Evolutionary conservation across 2,888 invertebrate genomes (phyloP), one percentile per base, ranked within the genome.

Genomic region (Hylaea fasciaria): DNA sequence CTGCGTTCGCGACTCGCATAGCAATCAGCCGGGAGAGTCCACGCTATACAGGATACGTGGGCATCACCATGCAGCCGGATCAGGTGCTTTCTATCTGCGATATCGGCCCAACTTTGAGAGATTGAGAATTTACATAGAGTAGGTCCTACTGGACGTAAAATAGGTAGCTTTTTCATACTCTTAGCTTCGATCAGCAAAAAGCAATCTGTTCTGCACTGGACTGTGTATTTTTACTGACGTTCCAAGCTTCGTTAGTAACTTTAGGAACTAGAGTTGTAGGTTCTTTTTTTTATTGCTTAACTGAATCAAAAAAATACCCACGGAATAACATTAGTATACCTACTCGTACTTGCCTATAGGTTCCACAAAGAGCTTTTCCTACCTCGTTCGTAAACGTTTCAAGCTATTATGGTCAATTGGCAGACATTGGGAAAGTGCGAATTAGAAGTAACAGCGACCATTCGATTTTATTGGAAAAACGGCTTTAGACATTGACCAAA

Each of bases 1-100:
- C 73, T 76, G 77, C 73, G 77, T 73, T 73, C 79, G 79, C 74
- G 82, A 71, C 74, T 75, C 76, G 91, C 88, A 91, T 91, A 88
- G 82, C 82, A 91, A 91, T 89, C 87, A 87, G 80, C 72, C 70
- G 66, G 71, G 71, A 68, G 72, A 74, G 59, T 46, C 49, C 35
- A 32, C 49, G 46, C 40, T 54, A 53, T 55, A 43, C 48, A 41
- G 40, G 35, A 45, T 32, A 28, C 48, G 57, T 54, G 58, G 57
- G 56, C 55, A 28, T 40, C 41, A 52, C 22, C 12, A 22, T 22
- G 2, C 22, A 22, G 22, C 10, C 32, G 1, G 43, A 29, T 39
- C 60, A 35, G 44, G 45, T 43, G 62, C 58, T 62, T 59, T 62
- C 58, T 43, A 50, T 47, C 55, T 43, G 28, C 10, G 13, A 35